Evolutionary conservation across 2,888 invertebrate genomes (phyloP).

Genomic region (Brenthis ino): DNA sequence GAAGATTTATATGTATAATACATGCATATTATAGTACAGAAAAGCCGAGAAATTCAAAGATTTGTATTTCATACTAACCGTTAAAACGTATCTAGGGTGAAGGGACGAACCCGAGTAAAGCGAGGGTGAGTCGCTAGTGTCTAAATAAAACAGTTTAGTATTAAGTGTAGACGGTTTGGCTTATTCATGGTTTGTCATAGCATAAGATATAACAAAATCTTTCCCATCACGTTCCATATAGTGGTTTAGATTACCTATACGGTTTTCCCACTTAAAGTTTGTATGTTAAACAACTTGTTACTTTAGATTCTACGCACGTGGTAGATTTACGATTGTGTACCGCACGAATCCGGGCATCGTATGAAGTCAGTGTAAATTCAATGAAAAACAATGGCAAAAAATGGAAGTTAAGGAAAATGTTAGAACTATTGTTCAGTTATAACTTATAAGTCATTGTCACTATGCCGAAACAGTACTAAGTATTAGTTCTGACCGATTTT

Average conservation of each 20-base stretch:
- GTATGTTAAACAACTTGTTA: conserved; percentile 50
- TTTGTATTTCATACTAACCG: too few relatives aligned
- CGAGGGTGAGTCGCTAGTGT: not conserved
- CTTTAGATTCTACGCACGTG: conserved; percentile 60
- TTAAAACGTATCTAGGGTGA: too few relatives aligned
- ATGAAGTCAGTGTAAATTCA: conserved; percentile 25
- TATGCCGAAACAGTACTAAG: not conserved
- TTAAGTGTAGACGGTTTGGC: conserved; percentile 2
- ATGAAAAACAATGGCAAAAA: conserved; percentile 22
- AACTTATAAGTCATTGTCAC: not conserved
- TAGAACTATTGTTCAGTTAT: not conserved
- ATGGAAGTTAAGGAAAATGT: conserved; percentile 11
- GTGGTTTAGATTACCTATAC: conserved; percentile 68
- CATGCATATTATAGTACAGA: too few relatives aligned
- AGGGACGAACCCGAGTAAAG: too few relatives aligned
- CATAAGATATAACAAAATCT: conserved; percentile 50
- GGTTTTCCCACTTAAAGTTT: conserved; percentile 61
- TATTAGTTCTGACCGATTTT: not conserved
- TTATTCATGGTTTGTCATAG: conserved; percentile 23
- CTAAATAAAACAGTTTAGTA: conserved; percentile 1
- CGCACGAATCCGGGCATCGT: conserved; percentile 48
- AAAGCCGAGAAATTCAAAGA: too few relatives aligned
- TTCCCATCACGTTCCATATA: conserved; percentile 69
- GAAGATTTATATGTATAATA: too few relatives aligned
- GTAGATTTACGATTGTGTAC: conserved; percentile 70